Evolutionary conservation across 2,797 vertebrate species (phyloP), one percentile per base, ranked within the genome.

Genomic region (Microchirus variegatus): DNA sequence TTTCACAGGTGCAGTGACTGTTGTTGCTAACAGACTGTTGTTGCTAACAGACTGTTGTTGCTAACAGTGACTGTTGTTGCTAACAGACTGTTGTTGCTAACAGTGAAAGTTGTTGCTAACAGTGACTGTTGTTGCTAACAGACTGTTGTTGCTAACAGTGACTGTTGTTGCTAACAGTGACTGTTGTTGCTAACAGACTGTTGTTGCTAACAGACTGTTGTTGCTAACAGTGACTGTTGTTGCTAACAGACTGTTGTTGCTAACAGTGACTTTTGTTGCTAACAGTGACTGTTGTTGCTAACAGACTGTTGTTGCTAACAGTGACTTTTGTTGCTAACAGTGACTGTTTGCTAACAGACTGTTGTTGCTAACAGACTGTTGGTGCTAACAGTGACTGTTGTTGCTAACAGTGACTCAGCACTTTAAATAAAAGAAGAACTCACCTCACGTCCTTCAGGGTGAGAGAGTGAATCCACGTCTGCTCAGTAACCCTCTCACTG

Each of bases 381-480:
- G n/a, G n/a, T n/a, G n/a, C n/a, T n/a, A n/a, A n/a, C 70, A 82
- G 81, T 22, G 22, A 22, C 22, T 22, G 76, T 62, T 78, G 67
- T 74, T 77, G 85, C 80, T 53, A n/a, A n/a, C n/a, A n/a, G 80
- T 73, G 73, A 80, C 83, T 78, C 74, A 75, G 77, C 77, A 83
- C 78, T 47, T 26, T n/a, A n/a, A n/a, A n/a, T n/a, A n/a, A n/a
- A n/a, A n/a, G n/a, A n/a, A n/a, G n/a, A n/a, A n/a, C n/a, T n/a
- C n/a, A n/a, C n/a, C n/a, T n/a, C 31, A 31, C 31, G 3, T 26
- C 26, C 26, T 31, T 31, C 31, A 31, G 31, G 6, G 5, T 31
- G 5, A 6, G 31, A 6, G 5, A 7, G 5, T 31, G 31, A 31
- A 31, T 31, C 31, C 31, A 31, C 31, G 31, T 31, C 7, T 8